Evolutionary conservation across 2,113 vertebrate genomes (phyloP), one percentile per base, ranked within the genome.

Genomic region (Xiphophorus couchianus): DNA sequence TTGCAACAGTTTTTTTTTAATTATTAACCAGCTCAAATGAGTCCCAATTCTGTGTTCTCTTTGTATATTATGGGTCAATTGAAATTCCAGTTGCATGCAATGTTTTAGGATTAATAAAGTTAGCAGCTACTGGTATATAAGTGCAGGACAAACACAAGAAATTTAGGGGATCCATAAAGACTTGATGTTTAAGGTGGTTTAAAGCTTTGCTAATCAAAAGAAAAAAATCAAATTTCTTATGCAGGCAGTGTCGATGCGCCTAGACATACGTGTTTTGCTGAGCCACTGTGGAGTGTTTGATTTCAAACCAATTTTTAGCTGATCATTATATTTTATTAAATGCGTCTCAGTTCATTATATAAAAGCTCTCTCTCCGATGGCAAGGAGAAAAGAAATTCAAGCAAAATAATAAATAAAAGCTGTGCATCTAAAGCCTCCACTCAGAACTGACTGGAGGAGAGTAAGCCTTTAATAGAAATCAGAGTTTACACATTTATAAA

Each of bases 291-390:
- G 82, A 84, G 83, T 87, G 91, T 92, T 92, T 92, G 91, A 94
- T 92, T 91, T 93, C 78, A 81, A 87, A 89, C 82, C 87, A 82
- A 84, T 86, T 93, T 94, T 93, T 92, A 88, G 89, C 88, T 90
- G 90, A 92, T 92, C 84, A 85, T 94, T 89, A 91, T 90, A 84
- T 92, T 93, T 92, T 90, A 92, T 93, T 90, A 90, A 92, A 90
- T 86, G 86, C 76, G 71, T 91, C 80, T 85, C 77, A 51, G 85
- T 90, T 92, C 84, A 88, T 91, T 90, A 88, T 86, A 84, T 86
- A 87, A 92, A 90, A 90, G 73, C 62, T 78, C 69, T 81, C 76
- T 80, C 76, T 80, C 64, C 44, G n/a, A 66, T 31, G 14, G 35
- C 39, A 37, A n/a, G 39, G 12, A 62, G 30, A 15, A 27, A 33